Base-by-base conservation (phyloP, 2,888 invertebrate species). In the Chironomus tentans region DNA sequence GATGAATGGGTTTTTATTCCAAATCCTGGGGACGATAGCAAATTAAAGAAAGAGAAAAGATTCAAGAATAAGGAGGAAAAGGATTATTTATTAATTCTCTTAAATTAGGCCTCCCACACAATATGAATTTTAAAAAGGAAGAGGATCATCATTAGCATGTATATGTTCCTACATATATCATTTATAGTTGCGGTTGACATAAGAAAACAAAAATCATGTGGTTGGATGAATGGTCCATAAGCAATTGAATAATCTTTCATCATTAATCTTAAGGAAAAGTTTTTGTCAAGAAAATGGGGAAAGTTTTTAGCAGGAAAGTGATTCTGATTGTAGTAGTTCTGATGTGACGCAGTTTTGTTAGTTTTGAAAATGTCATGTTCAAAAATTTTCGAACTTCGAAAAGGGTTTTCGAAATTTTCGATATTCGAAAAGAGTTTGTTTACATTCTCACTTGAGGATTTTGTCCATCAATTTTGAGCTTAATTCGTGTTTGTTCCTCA, bases 61-160 rank as follows among this genome's bases (percentile, higher is more conserved):
- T 12, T 4, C 10, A 38, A 38, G 38, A 38, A 1, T 38, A 38
- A 38, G 38, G 12, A 48, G 70, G 70, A 70, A 70, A 70, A 48
- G 76, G 76, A 76, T 76, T 76, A 76, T 69, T 76, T 76, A 76
- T 76, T 76, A 76, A 76, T 76, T 50, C 76, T 12, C 7, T 22
- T 7, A 69, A 74, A 74, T 74, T 68, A 68, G 12, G 21, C 48
- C 13, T 68, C 22, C 48, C 13, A 38, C 10, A 38, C 38, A 38
- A 38, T 38, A 38, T 38, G 38, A 38, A 38, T 38, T 38, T 38
- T 38, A 38, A 38, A 38, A 38, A 38, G 28, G 15, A 70, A 21
- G 70, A 15, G 62, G 28, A 65, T 62, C 21, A 28, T 50, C 70
- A 65, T 65, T 65, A 65, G 65, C 65, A 65, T 65, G n/a, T 24